A percentile compares a stretch with the other conserved stretches of the same genome.
Conservation (phyloP, 1,140 invertebrate species). For the Meloidogyne exigua region DNA sequence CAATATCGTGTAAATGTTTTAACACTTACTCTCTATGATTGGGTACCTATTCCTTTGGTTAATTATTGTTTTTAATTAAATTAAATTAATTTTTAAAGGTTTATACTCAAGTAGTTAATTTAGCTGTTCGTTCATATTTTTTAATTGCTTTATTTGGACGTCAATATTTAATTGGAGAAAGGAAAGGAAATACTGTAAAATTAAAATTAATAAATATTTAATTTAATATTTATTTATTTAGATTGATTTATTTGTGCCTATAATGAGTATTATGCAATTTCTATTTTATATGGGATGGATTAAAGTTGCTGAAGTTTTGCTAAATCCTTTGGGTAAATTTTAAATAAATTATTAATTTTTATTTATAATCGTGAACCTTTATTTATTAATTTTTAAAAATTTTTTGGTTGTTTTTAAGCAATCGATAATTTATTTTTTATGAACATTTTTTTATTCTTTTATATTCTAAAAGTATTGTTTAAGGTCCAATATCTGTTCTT, state of each 20-base stretch:
- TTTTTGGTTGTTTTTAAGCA: too few species aligned
- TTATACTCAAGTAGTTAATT: slow-evolving; percentile 53
- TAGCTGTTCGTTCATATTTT: slow-evolving; percentile 56
- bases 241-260: slow-evolving; percentile 53
- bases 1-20: slow-evolving; percentile 57
- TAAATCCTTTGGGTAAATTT: slow-evolving; percentile 42
- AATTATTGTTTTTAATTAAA: slow-evolving; percentile 35
- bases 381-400: too few species aligned
- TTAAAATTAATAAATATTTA: background rate
- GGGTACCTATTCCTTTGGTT: slow-evolving; percentile 57
- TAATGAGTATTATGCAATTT: slow-evolving; percentile 59
- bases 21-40: slow-evolving; percentile 56
- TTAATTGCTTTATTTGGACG: slow-evolving; percentile 54
- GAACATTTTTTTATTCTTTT: too few species aligned
- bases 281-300: slow-evolving; percentile 52
- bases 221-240: slow-evolving; percentile 2
- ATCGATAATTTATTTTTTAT: too few species aligned
- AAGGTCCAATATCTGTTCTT: too few species aligned
- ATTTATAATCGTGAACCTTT: background rate
- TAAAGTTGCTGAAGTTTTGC: slow-evolving; percentile 50
- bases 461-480: too few species aligned
- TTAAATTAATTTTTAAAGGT: slow-evolving; percentile 37
- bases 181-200: slow-evolving; percentile 9
- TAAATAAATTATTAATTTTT: background rate
- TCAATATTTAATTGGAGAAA: slow-evolving; percentile 46